A percentile compares a stretch with the other conserved stretches of the same genome.
Evolutionary conservation across 2,888 invertebrate genomes (phyloP).

Genomic region (Geotrupes spiniger): DNA sequence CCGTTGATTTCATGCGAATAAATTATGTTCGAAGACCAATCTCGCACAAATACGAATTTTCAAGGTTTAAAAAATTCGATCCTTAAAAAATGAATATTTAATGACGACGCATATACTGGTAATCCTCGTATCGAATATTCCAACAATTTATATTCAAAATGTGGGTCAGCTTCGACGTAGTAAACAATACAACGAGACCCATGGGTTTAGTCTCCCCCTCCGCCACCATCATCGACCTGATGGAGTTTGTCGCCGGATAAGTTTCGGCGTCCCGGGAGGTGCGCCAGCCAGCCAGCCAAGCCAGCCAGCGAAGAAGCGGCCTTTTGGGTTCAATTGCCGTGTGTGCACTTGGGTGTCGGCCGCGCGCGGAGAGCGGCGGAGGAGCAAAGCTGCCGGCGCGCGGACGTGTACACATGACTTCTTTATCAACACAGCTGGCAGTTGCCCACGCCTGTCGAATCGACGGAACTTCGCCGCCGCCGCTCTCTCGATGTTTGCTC

Average conservation of each 20-base stretch:
- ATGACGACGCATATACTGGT: too few species aligned
- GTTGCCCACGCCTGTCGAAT: conserved; percentile 25
- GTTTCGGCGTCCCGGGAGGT: conserved; percentile 18
- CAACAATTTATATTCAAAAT: conserved; percentile 17
- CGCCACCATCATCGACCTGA: conserved; percentile 12
- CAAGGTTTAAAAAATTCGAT: too few species aligned
- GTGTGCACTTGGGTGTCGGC: conserved; percentile 20
- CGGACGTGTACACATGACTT: conserved; percentile 25
- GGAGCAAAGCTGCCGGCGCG: conserved; percentile 6
- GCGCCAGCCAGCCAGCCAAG: too few species aligned
- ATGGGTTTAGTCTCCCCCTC: conserved; percentile 18
- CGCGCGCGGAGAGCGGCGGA: conserved; percentile 1
- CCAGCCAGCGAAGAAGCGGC: conserved; percentile 17
- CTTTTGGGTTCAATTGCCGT: conserved; percentile 21
- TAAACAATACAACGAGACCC: conserved; percentile 23
- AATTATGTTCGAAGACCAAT: too few species aligned
- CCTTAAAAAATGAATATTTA: too few species aligned
- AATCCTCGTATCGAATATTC: neutral
- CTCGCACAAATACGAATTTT: too few species aligned
- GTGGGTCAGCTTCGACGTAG: conserved; percentile 16
- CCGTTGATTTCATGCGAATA: too few species aligned
- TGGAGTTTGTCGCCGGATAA: conserved; percentile 18
- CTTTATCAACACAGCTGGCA: conserved; percentile 27
- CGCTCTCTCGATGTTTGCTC: conserved; percentile 22
- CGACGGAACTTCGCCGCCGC: conserved; percentile 21